Conservation (phyloP, 2,113 vertebrate species). For the Pipa parva region DNA sequence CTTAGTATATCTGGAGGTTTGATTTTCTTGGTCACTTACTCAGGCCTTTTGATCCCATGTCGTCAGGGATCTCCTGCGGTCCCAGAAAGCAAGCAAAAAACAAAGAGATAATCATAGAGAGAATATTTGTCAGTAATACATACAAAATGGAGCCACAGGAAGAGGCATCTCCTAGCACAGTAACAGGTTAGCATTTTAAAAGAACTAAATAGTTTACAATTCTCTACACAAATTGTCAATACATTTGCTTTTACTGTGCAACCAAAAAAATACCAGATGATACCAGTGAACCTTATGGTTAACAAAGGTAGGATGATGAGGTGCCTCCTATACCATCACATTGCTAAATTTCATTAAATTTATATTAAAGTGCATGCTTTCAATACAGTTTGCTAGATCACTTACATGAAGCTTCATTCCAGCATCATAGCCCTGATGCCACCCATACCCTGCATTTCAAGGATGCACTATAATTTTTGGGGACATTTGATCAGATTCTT, state of each 20-base stretch:
- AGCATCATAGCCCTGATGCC: slow-evolving; percentile 17
- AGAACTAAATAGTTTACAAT: too few species aligned
- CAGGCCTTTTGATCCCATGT: slow-evolving; percentile 90
- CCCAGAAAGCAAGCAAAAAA: slow-evolving; percentile 76
- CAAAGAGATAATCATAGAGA: slow-evolving; percentile 90
- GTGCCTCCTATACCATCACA: neutral
- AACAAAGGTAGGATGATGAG: too few species aligned
- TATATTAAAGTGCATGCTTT: slow-evolving; percentile 8
- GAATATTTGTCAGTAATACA: slow-evolving; percentile 85
- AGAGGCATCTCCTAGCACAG: slow-evolving; percentile 73
- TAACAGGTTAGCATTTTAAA: slow-evolving; percentile 53
- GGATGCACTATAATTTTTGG: slow-evolving; percentile 19
- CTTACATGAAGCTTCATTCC: neutral
- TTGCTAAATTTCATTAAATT: neutral
- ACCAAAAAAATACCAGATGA: too few species aligned
- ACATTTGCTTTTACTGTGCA: neutral
- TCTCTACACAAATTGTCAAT: neutral
- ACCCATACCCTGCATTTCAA: slow-evolving; percentile 6
- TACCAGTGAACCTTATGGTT: too few species aligned
- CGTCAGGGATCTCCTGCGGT: slow-evolving; percentile 95
- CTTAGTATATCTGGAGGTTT: slow-evolving; percentile 46
- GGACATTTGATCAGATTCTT: neutral
- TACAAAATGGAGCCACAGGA: slow-evolving; percentile 60
- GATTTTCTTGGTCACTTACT: slow-evolving; percentile 83
- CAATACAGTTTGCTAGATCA: neutral